A percentile compares a stretch with the other conserved stretches of the same genome.
phyloP scores from a whole-genome alignment of 2,888 invertebrate species.

The Incurvaria masculella region DNA sequence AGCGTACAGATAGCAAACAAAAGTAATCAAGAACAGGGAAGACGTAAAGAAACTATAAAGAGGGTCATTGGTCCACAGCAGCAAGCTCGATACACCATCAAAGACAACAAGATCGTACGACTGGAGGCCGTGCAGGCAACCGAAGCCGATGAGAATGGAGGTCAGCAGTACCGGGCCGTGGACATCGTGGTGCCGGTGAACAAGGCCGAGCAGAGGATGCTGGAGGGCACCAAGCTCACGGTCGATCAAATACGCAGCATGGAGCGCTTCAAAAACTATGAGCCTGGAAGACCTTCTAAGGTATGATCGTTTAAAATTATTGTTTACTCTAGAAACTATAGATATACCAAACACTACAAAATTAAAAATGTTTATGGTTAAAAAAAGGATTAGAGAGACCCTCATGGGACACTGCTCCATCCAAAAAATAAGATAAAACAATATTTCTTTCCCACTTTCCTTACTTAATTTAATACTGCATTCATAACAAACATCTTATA shows the following conservation, averaged over 20 bases:
- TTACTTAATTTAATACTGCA: no score
- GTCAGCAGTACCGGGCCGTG: conserved; percentile 29
- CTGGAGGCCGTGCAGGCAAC: conserved; percentile 23
- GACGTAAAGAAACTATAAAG: conserved; percentile 6
- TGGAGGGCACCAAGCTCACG: conserved; percentile 47
- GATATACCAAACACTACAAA: no score
- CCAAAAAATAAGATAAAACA: no score
- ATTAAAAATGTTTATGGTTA: not conserved
- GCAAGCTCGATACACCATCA: conserved; percentile 47
- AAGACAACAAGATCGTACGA: conserved; percentile 47
- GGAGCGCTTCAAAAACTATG: conserved; percentile 51
- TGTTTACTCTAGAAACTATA: not conserved
- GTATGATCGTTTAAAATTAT: conserved; percentile 21
- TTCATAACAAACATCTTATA: no score
- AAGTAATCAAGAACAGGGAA: not conserved
- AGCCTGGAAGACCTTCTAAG: conserved; percentile 50
- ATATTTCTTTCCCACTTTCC: no score
- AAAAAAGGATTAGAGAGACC: no score
- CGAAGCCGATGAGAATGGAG: conserved; percentile 10
- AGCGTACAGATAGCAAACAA: not conserved
- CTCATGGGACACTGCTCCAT: no score
- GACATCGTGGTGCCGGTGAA: conserved; percentile 38
- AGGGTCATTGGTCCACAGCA: conserved; percentile 30
- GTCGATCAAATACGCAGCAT: conserved; percentile 52
- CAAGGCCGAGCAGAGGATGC: conserved; percentile 32